Percentiles rank a stretch among this genome's conserved stretches.
These are phyloP conservation scores for Coregonus suidteri DNA, from an alignment of 2,797 vertebrate species.

Conservation along the genomic window DNA sequence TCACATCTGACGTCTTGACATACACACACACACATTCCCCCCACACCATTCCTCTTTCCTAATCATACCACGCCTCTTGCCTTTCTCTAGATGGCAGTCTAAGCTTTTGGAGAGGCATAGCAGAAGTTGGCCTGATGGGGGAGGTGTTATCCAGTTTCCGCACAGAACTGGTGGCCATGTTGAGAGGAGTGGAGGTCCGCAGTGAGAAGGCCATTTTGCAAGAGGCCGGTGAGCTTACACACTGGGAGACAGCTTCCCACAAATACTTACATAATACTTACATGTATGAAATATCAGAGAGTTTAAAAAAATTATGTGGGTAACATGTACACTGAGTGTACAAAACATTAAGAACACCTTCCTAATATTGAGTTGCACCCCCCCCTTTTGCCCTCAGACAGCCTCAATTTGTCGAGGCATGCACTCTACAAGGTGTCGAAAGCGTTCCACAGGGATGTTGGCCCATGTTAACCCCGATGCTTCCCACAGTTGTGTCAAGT, in stretches of 20 bases:
- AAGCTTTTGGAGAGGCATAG: constrained; percentile 90
- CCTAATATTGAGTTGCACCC: no score
- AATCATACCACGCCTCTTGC: background rate
- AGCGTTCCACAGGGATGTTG: no score
- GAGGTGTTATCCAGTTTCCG: constrained; percentile 90
- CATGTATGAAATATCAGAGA: background rate
- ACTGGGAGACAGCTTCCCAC: background rate
- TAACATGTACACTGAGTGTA: no score
- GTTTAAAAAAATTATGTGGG: background rate
- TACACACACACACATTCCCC: background rate
- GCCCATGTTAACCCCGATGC: no score
- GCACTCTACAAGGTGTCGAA: no score
- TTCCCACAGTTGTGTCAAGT: no score
- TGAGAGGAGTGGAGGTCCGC: constrained; percentile 84
- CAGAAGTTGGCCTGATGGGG: constrained; percentile 89
- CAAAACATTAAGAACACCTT: no score
- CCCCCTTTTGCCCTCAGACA: no score
- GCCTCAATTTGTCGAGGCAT: no score
- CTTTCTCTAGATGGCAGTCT: constrained; percentile 81
- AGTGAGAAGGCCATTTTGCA: constrained; percentile 82
- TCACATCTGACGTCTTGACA: no score
- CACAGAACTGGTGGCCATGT: constrained; percentile 84
- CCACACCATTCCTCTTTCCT: background rate
- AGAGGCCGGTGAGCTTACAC: constrained; percentile 78
- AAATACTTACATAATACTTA: background rate